Base-by-base conservation (phyloP, 2,888 invertebrate species). In the Macroteleia sp. region DNA sequence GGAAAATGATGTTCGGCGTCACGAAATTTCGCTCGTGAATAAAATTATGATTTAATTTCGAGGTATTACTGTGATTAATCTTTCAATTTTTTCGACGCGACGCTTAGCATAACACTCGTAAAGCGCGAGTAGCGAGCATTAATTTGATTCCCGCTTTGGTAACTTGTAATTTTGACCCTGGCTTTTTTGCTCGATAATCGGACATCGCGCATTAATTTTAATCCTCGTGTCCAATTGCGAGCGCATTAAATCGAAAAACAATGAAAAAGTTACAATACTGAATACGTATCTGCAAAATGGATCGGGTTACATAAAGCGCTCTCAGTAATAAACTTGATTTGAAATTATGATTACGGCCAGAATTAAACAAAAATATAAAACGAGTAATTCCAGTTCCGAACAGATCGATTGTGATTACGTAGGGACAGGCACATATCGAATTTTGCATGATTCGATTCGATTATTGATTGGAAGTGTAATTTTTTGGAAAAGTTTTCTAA, bases 291-390 rank as follows among this genome's bases (percentile, higher is more conserved):
- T 34, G 34, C 36, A 25, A 66, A 74, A 59, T 59, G 59, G 25
- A 66, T 66, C 66, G 36, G 22, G 30, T 74, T 74, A 74, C 56
- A 52, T 74, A 74, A 66, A 74, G 6, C 59, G 17, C 59, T 66
- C 52, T 74, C 59, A 66, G 39, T 59, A 59, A 66, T 66, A 66
- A 74, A 74, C 14, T 59, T 52, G 74, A 74, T 66, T 73, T 66
- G 42, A 73, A 73, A 73, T 73, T 73, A 73, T 64, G 73, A 64
- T 62, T 73, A 73, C 56, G 12, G 12, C 42, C 25, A 19, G 56
- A 62, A 56, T 56, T 56, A 56, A 71, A 9, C 44, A 70, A 70
- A 70, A 70, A 70, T 73, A 32, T 56, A 62, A n/a, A 73, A 73
- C 71, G 39, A 56, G 62, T 73, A 54, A 64, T 73, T 64, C 71